Evolutionary conservation across 2,113 vertebrate genomes (phyloP).

Genomic region (Perca fluviatilis): DNA sequence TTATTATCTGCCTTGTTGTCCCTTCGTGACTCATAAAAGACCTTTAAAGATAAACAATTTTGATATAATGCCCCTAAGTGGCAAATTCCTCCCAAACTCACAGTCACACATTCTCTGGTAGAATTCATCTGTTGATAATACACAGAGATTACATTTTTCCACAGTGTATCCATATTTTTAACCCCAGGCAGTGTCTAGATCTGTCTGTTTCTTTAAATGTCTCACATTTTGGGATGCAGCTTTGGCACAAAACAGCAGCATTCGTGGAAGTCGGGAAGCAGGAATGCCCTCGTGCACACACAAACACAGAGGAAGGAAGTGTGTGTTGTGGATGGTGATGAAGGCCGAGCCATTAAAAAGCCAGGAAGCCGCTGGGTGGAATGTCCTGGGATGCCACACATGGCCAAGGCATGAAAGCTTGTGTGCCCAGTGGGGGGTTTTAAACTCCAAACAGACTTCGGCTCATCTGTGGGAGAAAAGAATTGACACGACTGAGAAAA

Average conservation of each 20-base stretch:
- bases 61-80: neutral
- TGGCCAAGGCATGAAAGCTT: constrained; percentile 18
- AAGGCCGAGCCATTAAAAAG: constrained; percentile 63
- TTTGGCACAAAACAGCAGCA: constrained; percentile 27
- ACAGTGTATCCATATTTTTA: neutral
- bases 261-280: constrained; percentile 61
- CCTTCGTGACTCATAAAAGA: neutral
- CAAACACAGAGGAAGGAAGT: constrained; percentile 65
- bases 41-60: neutral
- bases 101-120: no score
- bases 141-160: neutral
- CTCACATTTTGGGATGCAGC: constrained; percentile 13
- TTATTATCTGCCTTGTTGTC: neutral
- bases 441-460: constrained; percentile 24
- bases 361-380: constrained; percentile 66
- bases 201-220: constrained; percentile 23
- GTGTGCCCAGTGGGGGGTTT: constrained; percentile 6
- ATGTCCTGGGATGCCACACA: constrained; percentile 63
- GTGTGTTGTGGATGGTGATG: constrained; percentile 56
- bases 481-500: neutral
- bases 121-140: neutral
- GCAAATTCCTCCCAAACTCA: neutral
- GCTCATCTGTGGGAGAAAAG: constrained; percentile 12
- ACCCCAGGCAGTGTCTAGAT: neutral
- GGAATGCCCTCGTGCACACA: constrained; percentile 47